Conservation (phyloP, 2,888 invertebrate genomes). For the Ommatoiulus sabulosus region DNA sequence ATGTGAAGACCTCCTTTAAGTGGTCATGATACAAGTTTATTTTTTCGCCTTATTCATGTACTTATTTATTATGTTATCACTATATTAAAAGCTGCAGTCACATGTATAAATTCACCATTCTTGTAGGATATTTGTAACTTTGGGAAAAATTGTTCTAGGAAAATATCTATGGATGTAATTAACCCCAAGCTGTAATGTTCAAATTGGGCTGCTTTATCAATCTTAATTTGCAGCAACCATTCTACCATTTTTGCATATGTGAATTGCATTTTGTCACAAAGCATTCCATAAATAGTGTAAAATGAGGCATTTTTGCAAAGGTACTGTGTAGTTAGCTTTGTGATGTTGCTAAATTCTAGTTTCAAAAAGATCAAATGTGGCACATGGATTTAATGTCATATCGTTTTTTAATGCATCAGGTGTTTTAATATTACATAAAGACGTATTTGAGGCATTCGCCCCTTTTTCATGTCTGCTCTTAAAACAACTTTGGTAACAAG, state of each 20-base stretch:
- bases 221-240: background rate
- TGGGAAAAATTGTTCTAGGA: background rate
- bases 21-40: constrained; percentile 6
- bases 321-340: background rate
- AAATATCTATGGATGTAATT: background rate
- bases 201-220: background rate
- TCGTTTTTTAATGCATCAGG: too few relatives aligned
- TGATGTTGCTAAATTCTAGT: background rate
- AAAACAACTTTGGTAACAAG: too few relatives aligned
- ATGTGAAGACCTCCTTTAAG: background rate
- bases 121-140: background rate
- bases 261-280: background rate
- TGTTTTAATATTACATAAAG: too few relatives aligned
- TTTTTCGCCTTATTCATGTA: constrained; percentile 21
- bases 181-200: background rate
- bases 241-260: too few relatives aligned
- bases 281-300: background rate
- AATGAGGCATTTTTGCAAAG: background rate
- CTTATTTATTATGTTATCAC: constrained; percentile 39
- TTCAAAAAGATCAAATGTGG: too few relatives aligned
- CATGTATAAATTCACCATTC: constrained; percentile 14
- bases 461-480: too few relatives aligned
- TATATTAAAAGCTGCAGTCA: constrained; percentile 36
- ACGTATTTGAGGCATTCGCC: too few relatives aligned
- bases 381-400: too few relatives aligned